phyloP scores from a whole-genome alignment of 2,888 invertebrate genomes.

The Thereva nobilitata region DNA sequence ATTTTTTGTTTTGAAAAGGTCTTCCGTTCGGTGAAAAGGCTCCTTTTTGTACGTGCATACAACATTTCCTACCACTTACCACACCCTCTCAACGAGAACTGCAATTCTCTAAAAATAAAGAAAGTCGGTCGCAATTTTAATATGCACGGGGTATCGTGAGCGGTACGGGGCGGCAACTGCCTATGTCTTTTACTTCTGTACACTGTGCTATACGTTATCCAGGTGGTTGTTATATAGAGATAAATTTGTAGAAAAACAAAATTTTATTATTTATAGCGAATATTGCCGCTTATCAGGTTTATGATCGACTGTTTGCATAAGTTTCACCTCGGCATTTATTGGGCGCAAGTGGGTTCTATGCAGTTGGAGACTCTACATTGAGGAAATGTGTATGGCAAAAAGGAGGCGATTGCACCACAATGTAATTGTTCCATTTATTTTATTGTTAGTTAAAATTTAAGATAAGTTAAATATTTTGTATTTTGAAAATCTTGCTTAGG shows the following conservation, averaged over 20 bases:
- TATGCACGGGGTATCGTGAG: neutral
- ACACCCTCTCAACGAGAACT: conserved; percentile 24
- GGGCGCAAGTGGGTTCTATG: neutral
- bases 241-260: conserved; percentile 22
- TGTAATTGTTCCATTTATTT: too few relatives aligned
- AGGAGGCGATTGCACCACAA: too few relatives aligned
- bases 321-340: neutral
- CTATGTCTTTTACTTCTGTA: too few relatives aligned
- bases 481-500: too few relatives aligned
- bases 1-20: too few relatives aligned
- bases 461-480: too few relatives aligned
- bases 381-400: too few relatives aligned
- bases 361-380: too few relatives aligned
- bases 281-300: conserved; percentile 11
- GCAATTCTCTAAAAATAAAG: conserved; percentile 11
- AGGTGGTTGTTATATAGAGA: neutral
- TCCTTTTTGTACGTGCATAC: too few relatives aligned
- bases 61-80: neutral
- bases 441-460: too few relatives aligned
- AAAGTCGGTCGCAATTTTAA: neutral
- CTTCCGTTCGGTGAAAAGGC: neutral
- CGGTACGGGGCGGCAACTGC: too few relatives aligned
- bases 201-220: too few relatives aligned
- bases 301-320: conserved; percentile 27
- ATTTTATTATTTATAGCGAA: conserved; percentile 27